These are phyloP conservation scores for Phymorhynchus buccinoides DNA, from an alignment of 1,140 invertebrate species.

Conservation along the genomic window DNA sequence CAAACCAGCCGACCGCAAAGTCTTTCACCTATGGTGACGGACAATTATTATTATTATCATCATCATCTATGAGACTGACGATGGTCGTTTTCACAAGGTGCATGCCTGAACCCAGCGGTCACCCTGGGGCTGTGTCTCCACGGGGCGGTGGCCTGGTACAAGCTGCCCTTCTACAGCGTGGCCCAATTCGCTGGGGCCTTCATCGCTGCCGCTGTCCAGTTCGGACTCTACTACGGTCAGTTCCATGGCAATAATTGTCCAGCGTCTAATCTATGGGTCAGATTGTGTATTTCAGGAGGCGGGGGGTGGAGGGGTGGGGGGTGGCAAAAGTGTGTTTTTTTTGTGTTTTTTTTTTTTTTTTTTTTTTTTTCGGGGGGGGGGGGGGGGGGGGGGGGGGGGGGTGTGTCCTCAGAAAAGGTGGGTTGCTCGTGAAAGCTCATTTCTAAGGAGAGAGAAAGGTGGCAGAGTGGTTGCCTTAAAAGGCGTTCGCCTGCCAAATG, in stretches of 20 bases:
- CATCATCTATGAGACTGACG: no score
- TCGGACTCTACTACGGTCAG: conserved; percentile 75
- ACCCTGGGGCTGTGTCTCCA: conserved; percentile 74
- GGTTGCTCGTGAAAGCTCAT: no score
- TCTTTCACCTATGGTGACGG: no score
- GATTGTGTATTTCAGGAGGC: neutral
- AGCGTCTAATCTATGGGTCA: neutral
- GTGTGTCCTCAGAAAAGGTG: no score
- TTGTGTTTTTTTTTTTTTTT: no score
- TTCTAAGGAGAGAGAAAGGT: no score
- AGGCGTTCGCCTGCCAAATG: no score
- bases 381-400: neutral
- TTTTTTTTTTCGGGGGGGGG: no score
- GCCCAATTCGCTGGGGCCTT: conserved; percentile 77
- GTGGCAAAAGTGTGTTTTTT: neutral
- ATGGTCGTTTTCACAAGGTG: no score
- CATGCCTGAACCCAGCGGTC: conserved; percentile 77
- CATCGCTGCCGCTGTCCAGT: conserved; percentile 74
- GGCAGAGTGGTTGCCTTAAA: no score
- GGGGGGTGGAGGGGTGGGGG: neutral
- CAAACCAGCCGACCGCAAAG: no score
- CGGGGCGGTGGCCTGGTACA: conserved; percentile 72
- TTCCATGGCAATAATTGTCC: neutral
- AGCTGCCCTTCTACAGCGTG: conserved; percentile 74
- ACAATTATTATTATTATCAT: no score